Percentiles rank a stretch among this genome's conserved stretches.
These are phyloP conservation scores for Kuschelorhynchus macadamiae DNA, from an alignment of 2,888 invertebrate species.

Conservation along the genomic window DNA sequence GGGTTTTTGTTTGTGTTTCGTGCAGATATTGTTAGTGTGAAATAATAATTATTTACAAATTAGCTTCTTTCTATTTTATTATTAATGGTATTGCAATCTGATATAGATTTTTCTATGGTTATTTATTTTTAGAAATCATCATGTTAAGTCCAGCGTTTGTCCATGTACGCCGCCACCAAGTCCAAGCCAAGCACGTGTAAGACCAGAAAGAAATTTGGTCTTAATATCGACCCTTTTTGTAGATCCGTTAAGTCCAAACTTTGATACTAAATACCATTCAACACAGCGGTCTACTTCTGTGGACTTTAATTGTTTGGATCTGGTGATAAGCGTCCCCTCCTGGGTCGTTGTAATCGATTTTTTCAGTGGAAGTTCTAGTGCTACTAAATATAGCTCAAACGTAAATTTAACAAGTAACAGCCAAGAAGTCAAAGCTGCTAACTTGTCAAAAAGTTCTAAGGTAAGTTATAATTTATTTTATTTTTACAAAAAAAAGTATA, in stretches of 20 bases:
- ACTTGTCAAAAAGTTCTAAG: slow-evolving; percentile 21
- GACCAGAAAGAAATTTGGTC: slow-evolving; percentile 79
- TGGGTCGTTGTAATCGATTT: slow-evolving; percentile 97
- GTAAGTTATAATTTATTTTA: not conserved
- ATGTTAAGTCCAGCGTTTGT: slow-evolving; percentile 44
- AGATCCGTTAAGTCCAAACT: slow-evolving; percentile 77
- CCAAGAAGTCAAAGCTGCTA: slow-evolving; percentile 21
- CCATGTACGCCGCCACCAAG: slow-evolving; percentile 75
- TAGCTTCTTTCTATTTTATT: not conserved
- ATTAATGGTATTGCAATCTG: not conserved
- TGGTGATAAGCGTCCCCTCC: slow-evolving; percentile 92
- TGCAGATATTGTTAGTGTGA: no score
- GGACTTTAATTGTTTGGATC: slow-evolving; percentile 92
- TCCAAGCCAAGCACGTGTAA: slow-evolving; percentile 70
- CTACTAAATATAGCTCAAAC: slow-evolving; percentile 32
- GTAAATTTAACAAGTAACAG: slow-evolving; percentile 34
- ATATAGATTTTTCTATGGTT: not conserved
- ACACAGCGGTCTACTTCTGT: slow-evolving; percentile 78
- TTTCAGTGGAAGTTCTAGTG: slow-evolving; percentile 74
- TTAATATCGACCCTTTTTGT: slow-evolving; percentile 79
- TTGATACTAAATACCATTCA: slow-evolving; percentile 75
- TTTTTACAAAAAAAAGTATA: no score
- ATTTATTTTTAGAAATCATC: slow-evolving; percentile 11
- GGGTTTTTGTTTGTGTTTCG: no score
- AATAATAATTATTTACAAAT: no score